A percentile compares a stretch with the other conserved stretches of the same genome.
Evolutionary conservation across 2,113 vertebrate genomes (phyloP).

Genomic region (Lepus europaeus): DNA sequence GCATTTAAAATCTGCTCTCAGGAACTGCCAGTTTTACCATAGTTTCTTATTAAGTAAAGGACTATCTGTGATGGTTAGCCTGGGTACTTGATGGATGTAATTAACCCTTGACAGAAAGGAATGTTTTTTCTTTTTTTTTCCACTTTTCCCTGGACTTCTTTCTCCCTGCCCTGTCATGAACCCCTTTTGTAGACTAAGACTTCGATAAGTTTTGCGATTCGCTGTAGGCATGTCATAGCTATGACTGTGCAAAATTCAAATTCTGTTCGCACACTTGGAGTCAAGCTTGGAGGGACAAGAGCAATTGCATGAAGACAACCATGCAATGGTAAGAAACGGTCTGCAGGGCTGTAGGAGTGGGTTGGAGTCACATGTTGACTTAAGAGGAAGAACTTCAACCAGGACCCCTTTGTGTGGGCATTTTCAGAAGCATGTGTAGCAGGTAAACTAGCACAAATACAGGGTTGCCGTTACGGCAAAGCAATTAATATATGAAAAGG

Average conservation of each 20-base stretch:
- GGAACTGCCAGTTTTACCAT: neutral
- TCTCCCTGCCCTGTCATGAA: neutral
- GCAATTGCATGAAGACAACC: neutral
- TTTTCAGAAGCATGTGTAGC: neutral
- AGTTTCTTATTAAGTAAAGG: constrained; percentile 6
- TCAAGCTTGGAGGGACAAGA: neutral
- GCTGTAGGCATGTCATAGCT: neutral
- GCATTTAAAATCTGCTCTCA: neutral
- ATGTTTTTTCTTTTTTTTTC: neutral
- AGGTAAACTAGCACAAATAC: neutral
- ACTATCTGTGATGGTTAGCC: neutral
- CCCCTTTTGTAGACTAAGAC: neutral
- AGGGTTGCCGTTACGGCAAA: neutral
- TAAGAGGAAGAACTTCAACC: neutral
- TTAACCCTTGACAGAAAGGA: neutral
- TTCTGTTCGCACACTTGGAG: neutral
- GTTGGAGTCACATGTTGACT: neutral
- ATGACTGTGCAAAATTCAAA: neutral
- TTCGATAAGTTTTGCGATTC: constrained; percentile 2
- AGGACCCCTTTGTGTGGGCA: neutral
- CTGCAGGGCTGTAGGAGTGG: neutral
- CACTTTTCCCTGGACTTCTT: neutral
- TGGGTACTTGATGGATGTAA: neutral
- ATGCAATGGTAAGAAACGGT: neutral
- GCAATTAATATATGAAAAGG: neutral